phyloP scores from a whole-genome alignment of 2,888 invertebrate genomes.

The Plutella xylostella region DNA sequence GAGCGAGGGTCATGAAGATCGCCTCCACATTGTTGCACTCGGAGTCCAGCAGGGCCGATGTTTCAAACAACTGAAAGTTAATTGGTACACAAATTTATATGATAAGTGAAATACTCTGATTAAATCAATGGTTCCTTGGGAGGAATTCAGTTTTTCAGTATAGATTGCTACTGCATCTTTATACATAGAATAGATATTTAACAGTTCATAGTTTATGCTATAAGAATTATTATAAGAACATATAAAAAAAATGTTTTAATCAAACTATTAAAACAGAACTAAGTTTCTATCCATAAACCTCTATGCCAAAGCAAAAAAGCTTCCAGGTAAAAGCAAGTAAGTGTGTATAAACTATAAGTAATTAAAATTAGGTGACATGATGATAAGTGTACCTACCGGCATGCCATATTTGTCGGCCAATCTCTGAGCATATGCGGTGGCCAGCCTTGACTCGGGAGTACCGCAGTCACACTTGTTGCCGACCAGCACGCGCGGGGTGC shows the following conservation, averaged over 20 bases:
- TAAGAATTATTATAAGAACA: no score
- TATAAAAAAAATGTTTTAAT: no score
- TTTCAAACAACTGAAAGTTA: conserved; percentile 76
- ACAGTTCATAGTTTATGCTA: no score
- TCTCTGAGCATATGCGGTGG: conserved; percentile 78
- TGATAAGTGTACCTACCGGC: conserved; percentile 74
- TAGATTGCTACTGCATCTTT: neutral
- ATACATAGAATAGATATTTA: no score
- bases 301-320: no score
- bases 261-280: no score
- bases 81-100: neutral
- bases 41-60: conserved; percentile 80
- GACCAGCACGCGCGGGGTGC: conserved; percentile 78
- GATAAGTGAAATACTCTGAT: neutral
- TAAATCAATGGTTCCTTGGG: neutral
- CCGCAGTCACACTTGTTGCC: conserved; percentile 85
- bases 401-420: conserved; percentile 79
- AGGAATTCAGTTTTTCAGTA: neutral
- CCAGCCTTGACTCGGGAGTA: conserved; percentile 69
- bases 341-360: no score
- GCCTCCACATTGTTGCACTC: conserved; percentile 83
- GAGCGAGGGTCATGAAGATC: conserved; percentile 85
- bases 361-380: no score
- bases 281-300: no score
- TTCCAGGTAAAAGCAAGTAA: no score